Conservation (phyloP, 2,113 vertebrate species). For the Enhydra lutris region DNA sequence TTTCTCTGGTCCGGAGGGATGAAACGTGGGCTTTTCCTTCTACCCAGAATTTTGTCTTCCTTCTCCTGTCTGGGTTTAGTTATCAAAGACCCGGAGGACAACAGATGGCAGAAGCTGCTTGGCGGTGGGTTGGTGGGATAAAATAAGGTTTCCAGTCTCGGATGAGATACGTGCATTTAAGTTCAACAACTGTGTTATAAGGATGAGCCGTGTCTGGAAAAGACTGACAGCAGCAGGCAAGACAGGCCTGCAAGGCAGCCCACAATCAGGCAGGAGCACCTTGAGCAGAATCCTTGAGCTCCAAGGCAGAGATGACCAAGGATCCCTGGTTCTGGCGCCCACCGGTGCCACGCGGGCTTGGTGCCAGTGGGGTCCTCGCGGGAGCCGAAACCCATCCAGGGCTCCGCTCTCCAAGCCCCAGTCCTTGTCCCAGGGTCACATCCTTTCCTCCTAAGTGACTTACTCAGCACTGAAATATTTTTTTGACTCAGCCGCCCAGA, state of each 20-base stretch:
- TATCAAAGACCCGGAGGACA: neutral
- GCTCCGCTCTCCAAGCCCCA: rapidly evolving
- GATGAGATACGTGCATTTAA: rapidly evolving
- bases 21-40: neutral
- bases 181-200: neutral
- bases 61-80: neutral
- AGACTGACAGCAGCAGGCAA: rapidly evolving
- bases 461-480: neutral
- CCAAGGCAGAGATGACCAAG: rapidly evolving
- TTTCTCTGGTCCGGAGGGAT: neutral
- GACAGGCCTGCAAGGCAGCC: rapidly evolving
- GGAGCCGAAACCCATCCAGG: neutral
- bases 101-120: too few relatives aligned
- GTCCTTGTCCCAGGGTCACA: too few relatives aligned
- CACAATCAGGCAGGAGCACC: rapidly evolving
- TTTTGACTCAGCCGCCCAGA: neutral
- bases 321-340: rapidly evolving
- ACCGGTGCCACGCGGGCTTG: rapidly evolving
- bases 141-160: neutral
- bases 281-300: neutral
- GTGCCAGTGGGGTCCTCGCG: rapidly evolving
- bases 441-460: neutral
- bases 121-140: neutral
- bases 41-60: neutral
- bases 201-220: rapidly evolving